Conservation (phyloP, 2,797 vertebrate genomes). For the Urosaurus nigricauda region DNA sequence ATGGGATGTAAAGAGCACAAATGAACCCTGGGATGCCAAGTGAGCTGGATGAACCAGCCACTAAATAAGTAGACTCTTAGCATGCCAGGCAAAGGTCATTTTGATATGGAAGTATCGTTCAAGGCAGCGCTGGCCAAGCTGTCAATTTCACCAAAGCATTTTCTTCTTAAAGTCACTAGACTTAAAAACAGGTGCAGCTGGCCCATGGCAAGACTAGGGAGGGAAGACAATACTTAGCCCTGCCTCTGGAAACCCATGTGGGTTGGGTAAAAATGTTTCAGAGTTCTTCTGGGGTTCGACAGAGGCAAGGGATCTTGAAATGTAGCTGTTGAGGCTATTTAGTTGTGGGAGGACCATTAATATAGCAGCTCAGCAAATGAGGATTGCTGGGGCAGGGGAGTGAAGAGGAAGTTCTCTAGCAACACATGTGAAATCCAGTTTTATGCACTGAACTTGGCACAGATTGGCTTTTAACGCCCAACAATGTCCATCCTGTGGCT, state of each 20-base stretch:
- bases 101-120: constrained; percentile 55
- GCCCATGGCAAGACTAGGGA: background rate
- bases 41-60: constrained; percentile 59
- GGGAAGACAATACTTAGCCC: background rate
- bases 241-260: constrained; percentile 14
- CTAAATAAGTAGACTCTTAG: constrained; percentile 56
- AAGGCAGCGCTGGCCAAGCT: constrained; percentile 51
- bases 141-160: constrained; percentile 52
- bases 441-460: background rate
- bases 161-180: constrained; percentile 40
- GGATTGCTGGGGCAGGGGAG: background rate
- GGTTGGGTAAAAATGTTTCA: constrained; percentile 21
- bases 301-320: constrained; percentile 9
- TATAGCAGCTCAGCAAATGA: no score
- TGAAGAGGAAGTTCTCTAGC: background rate
- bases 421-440: background rate
- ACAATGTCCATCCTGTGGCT: background rate
- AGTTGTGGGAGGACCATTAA: background rate
- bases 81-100: constrained; percentile 52
- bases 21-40: constrained; percentile 57
- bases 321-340: constrained; percentile 24
- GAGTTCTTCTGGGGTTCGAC: constrained; percentile 6
- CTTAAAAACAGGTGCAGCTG: constrained; percentile 26
- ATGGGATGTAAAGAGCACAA: constrained; percentile 57
- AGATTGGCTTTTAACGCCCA: constrained; percentile 4